Percentiles rank a stretch among this genome's conserved stretches.
Conservation (phyloP, 1,140 invertebrate species). For the Procambarus virginalis region DNA sequence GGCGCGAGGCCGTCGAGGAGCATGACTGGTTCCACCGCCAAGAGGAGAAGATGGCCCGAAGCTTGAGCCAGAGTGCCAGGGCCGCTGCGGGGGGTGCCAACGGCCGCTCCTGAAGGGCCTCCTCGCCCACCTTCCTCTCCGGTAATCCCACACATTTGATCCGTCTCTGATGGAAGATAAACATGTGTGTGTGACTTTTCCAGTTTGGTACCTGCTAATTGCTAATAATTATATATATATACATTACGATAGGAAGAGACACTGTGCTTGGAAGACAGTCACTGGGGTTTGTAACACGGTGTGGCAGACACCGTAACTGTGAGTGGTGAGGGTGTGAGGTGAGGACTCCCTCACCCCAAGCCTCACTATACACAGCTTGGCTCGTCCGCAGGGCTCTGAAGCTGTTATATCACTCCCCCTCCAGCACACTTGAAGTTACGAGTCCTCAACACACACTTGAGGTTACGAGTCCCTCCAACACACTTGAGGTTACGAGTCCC, state of each 20-base stretch:
- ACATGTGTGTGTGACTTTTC: neutral
- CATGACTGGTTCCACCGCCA: slow-evolving; percentile 68
- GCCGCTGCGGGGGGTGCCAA: slow-evolving; percentile 8
- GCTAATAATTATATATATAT: neutral
- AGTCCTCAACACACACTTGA: too few relatives aligned
- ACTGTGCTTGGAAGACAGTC: neutral
- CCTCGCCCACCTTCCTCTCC: neutral
- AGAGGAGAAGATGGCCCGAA: slow-evolving; percentile 21
- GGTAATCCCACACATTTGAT: slow-evolving; percentile 9
- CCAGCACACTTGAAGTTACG: too few relatives aligned
- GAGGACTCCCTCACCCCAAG: neutral
- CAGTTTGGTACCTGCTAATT: neutral
- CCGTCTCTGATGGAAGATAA: slow-evolving; percentile 18
- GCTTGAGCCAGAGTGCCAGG: slow-evolving; percentile 60
- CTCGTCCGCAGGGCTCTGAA: too few relatives aligned
- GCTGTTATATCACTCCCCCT: too few relatives aligned
- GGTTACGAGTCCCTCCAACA: too few relatives aligned
- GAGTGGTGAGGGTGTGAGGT: neutral
- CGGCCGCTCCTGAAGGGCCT: neutral
- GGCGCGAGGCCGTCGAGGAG: slow-evolving; percentile 63
- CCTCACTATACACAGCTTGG: too few relatives aligned
- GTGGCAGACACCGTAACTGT: neutral
- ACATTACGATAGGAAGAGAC: too few relatives aligned
- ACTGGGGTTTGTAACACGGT: neutral
- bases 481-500: too few relatives aligned